A percentile compares a stretch with the other conserved stretches of the same genome.
These are phyloP conservation scores for Aphidoletes aphidimyza DNA, from an alignment of 2,888 invertebrate genomes.

Conservation along the genomic window DNA sequence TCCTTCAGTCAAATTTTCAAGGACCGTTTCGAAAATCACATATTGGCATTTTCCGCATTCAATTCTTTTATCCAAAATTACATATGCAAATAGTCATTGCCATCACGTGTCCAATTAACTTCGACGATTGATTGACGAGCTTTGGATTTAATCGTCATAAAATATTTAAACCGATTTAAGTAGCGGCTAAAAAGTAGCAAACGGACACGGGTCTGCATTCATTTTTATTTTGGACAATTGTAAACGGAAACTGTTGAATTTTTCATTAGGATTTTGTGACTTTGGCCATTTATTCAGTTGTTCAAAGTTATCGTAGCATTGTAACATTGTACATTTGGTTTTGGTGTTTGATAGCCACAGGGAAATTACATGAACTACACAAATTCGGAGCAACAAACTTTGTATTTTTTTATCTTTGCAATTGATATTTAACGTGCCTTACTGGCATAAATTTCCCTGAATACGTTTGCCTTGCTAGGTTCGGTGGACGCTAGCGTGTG, in stretches of 20 bases:
- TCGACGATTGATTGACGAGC: constrained; percentile 41
- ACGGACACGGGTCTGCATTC: too few species aligned
- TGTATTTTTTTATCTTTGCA: not conserved
- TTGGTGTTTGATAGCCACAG: not conserved
- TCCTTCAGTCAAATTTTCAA: not conserved
- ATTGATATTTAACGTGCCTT: constrained; percentile 35
- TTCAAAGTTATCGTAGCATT: too few species aligned
- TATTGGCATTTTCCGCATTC: not conserved
- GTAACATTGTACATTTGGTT: not conserved
- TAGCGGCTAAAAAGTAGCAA: not conserved
- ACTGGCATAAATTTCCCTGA: not conserved
- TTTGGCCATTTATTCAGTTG: not conserved
- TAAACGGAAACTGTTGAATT: constrained; percentile 17
- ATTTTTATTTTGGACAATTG: not conserved
- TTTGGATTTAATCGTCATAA: constrained; percentile 20
- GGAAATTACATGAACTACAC: constrained; percentile 3
- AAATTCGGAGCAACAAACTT: constrained; percentile 24
- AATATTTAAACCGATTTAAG: constrained; percentile 5
- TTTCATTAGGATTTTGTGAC: constrained; percentile 19
- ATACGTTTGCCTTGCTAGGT: too few species aligned
- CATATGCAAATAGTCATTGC: constrained; percentile 50
- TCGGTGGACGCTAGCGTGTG: not conserved
- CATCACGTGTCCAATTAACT: not conserved
- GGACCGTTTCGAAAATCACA: not conserved
- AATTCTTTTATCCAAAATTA: not conserved